A percentile compares a stretch with the other conserved stretches of the same genome.
Evolutionary conservation across 1,140 invertebrate genomes (phyloP).

Genomic region (Lordiphosa clarofinis): DNA sequence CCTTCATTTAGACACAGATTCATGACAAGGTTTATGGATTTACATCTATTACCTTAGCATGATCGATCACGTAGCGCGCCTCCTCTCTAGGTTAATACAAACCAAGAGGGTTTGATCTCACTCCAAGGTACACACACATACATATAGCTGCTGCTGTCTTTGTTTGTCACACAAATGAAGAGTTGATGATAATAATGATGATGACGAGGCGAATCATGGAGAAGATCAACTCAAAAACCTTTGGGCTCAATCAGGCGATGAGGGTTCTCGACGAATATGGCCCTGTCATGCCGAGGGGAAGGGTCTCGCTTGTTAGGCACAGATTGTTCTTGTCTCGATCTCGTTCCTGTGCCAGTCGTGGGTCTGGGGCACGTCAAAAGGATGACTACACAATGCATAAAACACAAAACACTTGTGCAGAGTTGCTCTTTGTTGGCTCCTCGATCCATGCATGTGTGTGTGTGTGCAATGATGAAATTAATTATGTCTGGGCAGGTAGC

Average conservation of each 20-base stretch:
- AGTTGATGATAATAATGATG: conserved; percentile 50
- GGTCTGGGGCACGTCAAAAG: conserved; percentile 69
- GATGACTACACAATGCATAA: conserved; percentile 46
- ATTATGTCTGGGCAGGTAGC: conserved; percentile 66
- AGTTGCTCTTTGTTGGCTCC: conserved; percentile 23
- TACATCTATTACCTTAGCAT: conserved; percentile 15
- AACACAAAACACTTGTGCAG: conserved; percentile 52
- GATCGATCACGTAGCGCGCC: conserved; percentile 24
- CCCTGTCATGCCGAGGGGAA: conserved; percentile 37
- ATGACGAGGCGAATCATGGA: conserved; percentile 30
- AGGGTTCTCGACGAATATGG: conserved; percentile 22
- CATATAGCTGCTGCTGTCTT: conserved; percentile 19
- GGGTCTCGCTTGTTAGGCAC: conserved; percentile 44
- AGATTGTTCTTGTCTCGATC: conserved; percentile 27
- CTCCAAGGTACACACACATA: no score
- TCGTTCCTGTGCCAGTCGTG: conserved; percentile 35
- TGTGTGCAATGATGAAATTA: conserved; percentile 73
- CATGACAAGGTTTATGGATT: no score
- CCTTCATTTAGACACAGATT: no score
- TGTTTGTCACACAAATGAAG: conserved; percentile 74
- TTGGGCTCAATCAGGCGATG: conserved; percentile 51
- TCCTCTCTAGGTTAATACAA: conserved; percentile 1
- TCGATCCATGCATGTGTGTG: conserved; percentile 42
- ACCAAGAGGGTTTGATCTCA: no score
- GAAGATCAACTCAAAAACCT: conserved; percentile 56